These are phyloP conservation scores for Synchiropus splendidus DNA, from an alignment of 2,113 vertebrate genomes.

Conservation along the genomic window DNA sequence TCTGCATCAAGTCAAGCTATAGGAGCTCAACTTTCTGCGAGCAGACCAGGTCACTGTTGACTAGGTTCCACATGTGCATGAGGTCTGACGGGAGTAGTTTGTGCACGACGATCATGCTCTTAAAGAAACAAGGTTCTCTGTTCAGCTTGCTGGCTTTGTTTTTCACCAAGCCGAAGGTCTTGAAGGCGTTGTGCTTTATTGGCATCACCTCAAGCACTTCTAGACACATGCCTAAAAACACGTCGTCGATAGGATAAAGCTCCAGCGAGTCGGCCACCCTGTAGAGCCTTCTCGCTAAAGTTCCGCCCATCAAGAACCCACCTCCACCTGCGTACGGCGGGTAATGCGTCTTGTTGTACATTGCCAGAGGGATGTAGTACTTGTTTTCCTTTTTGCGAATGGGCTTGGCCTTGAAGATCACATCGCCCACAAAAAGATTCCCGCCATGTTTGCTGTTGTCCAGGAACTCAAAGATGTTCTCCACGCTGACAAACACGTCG, in stretches of 20 bases:
- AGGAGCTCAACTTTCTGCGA: constrained; percentile 74
- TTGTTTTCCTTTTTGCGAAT: constrained; percentile 90
- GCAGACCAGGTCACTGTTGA: constrained; percentile 83
- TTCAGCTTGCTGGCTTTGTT: constrained; percentile 89
- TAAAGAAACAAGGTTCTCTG: constrained; percentile 89
- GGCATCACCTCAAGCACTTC: constrained; percentile 78
- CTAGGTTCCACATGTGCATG: constrained; percentile 84
- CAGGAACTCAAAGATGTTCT: constrained; percentile 85
- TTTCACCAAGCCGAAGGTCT: constrained; percentile 89
- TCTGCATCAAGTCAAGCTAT: constrained; percentile 51
- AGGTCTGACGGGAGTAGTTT: constrained; percentile 86
- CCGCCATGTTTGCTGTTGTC: constrained; percentile 53
- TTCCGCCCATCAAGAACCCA: constrained; percentile 84
- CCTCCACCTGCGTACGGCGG: constrained; percentile 91
- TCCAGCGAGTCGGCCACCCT: constrained; percentile 74
- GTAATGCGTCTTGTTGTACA: constrained; percentile 81
- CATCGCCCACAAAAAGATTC: constrained; percentile 82
- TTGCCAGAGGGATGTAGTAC: constrained; percentile 79
- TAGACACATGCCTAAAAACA: constrained; percentile 95
- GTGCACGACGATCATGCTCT: constrained; percentile 89
- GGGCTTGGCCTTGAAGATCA: constrained; percentile 78
- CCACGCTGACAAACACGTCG: constrained; percentile 82
- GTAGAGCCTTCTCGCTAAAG: constrained; percentile 72
- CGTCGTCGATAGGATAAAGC: constrained; percentile 89
- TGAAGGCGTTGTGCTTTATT: constrained; percentile 81